These are phyloP conservation scores for Motacilla tschutschensis DNA, from an alignment of 2,113 vertebrate species.

Conservation along the genomic window DNA sequence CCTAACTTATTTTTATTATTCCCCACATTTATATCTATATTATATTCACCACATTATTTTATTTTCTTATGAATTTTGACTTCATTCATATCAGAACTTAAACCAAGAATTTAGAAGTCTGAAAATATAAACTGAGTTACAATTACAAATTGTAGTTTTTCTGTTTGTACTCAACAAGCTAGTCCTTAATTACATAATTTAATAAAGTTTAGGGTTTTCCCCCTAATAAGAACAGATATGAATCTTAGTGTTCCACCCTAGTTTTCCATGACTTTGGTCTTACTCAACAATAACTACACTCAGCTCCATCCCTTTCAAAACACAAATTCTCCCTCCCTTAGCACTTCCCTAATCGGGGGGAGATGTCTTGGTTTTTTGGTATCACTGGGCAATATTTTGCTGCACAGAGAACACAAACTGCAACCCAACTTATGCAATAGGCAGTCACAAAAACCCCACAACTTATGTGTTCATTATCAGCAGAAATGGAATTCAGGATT, in stretches of 20 bases:
- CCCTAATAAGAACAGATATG: background rate
- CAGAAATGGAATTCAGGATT: background rate
- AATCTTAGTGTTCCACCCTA: background rate
- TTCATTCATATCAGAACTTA: background rate
- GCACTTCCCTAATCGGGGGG: fast-evolving
- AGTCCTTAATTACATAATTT: background rate
- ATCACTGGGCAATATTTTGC: background rate
- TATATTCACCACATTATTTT: no score
- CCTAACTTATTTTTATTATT: no score
- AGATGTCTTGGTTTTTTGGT: background rate
- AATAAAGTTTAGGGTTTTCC: background rate
- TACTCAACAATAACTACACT: background rate
- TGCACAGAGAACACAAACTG: background rate
- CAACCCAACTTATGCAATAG: background rate
- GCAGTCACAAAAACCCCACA: background rate
- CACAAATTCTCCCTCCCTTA: background rate
- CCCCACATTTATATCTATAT: no score
- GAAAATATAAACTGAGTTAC: background rate
- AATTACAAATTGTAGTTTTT: background rate
- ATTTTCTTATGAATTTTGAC: no score
- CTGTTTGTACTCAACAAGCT: background rate
- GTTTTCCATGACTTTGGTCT: background rate
- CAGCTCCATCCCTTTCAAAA: background rate
- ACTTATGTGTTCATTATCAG: background rate
- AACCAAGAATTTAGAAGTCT: background rate